Conservation (phyloP, 2,888 invertebrate genomes). For the Sisyra nigra region DNA sequence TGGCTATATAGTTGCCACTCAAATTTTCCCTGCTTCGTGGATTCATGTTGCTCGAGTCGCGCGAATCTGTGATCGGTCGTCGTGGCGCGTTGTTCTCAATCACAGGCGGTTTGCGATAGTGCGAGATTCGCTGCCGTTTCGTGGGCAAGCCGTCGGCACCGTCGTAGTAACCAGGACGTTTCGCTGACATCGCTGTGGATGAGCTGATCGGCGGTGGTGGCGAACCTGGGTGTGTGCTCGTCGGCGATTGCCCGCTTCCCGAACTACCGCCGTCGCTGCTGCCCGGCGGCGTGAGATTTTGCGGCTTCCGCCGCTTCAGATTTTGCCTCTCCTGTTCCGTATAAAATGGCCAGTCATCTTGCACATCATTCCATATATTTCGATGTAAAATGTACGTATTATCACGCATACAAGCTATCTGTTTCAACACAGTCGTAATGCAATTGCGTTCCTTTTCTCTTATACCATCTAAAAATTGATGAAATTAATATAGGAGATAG, state of each 20-base stretch:
- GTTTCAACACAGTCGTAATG: slow-evolving; percentile 61
- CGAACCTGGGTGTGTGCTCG: slow-evolving; percentile 54
- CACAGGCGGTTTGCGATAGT: slow-evolving; percentile 47
- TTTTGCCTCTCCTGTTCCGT: slow-evolving; percentile 76
- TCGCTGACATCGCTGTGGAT: slow-evolving; percentile 23
- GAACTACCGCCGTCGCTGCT: slow-evolving; percentile 69
- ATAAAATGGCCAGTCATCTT: slow-evolving; percentile 89
- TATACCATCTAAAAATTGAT: slow-evolving; percentile 70
- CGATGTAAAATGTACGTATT: slow-evolving; percentile 79
- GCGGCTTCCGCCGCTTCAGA: slow-evolving; percentile 80
- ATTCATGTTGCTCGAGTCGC: slow-evolving; percentile 30
- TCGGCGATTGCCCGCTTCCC: slow-evolving; percentile 64
- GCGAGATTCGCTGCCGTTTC: slow-evolving; percentile 79
- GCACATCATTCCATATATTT: slow-evolving; percentile 83
- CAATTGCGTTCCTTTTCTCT: slow-evolving; percentile 65
- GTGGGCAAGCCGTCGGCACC: slow-evolving; percentile 37
- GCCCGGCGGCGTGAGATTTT: slow-evolving; percentile 78
- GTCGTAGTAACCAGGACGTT: slow-evolving; percentile 45
- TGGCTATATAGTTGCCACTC: slow-evolving; percentile 14
- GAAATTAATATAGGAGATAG: slow-evolving; percentile 8
- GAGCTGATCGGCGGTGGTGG: slow-evolving; percentile 43
- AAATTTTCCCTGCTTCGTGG: slow-evolving; percentile 25
- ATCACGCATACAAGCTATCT: slow-evolving; percentile 68
- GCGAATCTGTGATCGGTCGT: slow-evolving; percentile 25
- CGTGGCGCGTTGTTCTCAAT: slow-evolving; percentile 21